Base-by-base conservation (phyloP, 1,140 invertebrate species). In the Zophobas morio region DNA sequence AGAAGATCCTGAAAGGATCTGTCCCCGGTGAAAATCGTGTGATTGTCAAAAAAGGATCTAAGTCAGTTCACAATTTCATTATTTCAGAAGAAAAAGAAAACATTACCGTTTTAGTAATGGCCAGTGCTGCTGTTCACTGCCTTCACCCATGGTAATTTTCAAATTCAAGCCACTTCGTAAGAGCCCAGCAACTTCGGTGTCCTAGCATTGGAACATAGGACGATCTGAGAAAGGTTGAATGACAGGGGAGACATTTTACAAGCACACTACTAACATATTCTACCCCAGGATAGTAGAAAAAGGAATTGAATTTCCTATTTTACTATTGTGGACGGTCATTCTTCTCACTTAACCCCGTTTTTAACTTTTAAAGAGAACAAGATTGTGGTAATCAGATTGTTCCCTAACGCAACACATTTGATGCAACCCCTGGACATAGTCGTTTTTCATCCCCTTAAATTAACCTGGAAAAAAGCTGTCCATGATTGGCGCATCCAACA, bases 221-320 rank as follows among this genome's bases (percentile, higher is more conserved):
- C 73, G 20, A 20, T 20, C 20, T 20, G 20, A 20, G 20, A 20
- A 20, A 20, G 20, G 20, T 20, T 20, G 20, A 74, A 34, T 81
- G 86, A 86, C 77, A 6, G 75, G 57, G 35, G 81, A 83, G 77
- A 80, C 82, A 0, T 88, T 88, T 80, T 88, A 83, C 76, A 85
- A 88, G 77, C 88, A 85, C 70, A 81, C 88, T 6, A 72, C 81
- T 6, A 86, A 87, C 76, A 76, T 84, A 5, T 87, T 88, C 76
- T 49, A 82, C 51, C 76, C 80, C 8, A 83, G 84, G 74, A 37
- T 80, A 36, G 39, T 36, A 39, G 33, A 73, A 54, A 8, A 60
- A 20, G 34, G 34, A 6, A 60, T 60, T 20, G 1, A 56, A 60
- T 60, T 60, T 6, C 56, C 20, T 20, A 20, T 20, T 20, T 20